A percentile compares a stretch with the other conserved stretches of the same genome.
Evolutionary conservation across 2,888 invertebrate species (phyloP).

Genomic region (Pycnomerus fuliginosus): DNA sequence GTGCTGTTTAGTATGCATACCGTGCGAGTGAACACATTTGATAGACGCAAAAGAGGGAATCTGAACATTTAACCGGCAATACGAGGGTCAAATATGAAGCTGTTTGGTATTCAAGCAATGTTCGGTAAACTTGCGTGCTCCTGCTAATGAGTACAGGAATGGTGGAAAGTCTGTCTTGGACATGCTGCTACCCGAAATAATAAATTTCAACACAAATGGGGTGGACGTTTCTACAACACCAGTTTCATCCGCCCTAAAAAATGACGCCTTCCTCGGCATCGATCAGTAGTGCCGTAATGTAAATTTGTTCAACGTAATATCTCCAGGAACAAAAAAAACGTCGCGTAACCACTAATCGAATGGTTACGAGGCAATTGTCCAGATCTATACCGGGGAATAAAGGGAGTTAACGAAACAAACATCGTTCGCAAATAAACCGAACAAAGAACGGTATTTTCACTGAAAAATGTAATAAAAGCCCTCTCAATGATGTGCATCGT

Average conservation of each 20-base stretch:
- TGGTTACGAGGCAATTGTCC: constrained; percentile 13
- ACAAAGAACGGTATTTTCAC: too few relatives aligned
- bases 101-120: constrained; percentile 42
- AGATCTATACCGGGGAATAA: constrained; percentile 7
- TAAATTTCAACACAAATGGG: constrained; percentile 22
- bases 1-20: constrained; percentile 36
- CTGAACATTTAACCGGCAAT: constrained; percentile 42
- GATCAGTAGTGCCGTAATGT: too few relatives aligned
- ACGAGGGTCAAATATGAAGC: constrained; percentile 26
- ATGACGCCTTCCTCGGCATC: too few relatives aligned
- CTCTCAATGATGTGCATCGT: too few relatives aligned
- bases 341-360: constrained; percentile 14
- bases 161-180: constrained; percentile 24
- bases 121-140: constrained; percentile 42
- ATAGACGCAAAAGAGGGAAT: constrained; percentile 40
- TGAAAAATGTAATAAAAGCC: too few relatives aligned
- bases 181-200: constrained; percentile 14
- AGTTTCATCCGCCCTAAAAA: too few relatives aligned
- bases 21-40: constrained; percentile 35
- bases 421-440: too few relatives aligned
- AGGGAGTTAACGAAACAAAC: constrained; percentile 1
- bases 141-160: constrained; percentile 38
- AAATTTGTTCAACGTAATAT: constrained; percentile 8
- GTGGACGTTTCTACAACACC: constrained; percentile 12
- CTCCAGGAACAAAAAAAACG: constrained; percentile 8